Conservation (phyloP, 2,888 invertebrate species). For the Biston betularia region DNA sequence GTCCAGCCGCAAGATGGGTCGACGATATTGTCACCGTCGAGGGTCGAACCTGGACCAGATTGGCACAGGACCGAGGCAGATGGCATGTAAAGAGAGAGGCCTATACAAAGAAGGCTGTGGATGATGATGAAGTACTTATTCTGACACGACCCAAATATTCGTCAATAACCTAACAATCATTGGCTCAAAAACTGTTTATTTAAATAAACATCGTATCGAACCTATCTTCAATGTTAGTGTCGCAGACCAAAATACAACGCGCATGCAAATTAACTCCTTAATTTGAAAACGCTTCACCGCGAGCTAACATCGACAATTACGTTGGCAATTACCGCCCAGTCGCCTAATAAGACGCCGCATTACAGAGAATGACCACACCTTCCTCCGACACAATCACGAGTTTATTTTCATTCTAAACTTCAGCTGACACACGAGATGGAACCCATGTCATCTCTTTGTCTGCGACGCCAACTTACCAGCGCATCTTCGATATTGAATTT, state of each 20-base stretch:
- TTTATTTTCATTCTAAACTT: constrained; percentile 81
- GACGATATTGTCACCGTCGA: too few relatives aligned
- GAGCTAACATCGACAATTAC: constrained; percentile 34
- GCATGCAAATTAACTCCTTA: constrained; percentile 9
- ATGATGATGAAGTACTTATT: too few relatives aligned
- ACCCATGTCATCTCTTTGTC: constrained; percentile 78
- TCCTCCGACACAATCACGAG: constrained; percentile 76
- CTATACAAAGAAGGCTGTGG: too few relatives aligned
- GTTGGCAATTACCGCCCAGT: constrained; percentile 48
- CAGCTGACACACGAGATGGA: constrained; percentile 75
- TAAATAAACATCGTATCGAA: too few relatives aligned
- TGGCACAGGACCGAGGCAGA: too few relatives aligned
- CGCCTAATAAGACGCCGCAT: constrained; percentile 69
- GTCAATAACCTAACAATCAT: too few relatives aligned
- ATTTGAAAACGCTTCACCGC: background rate
- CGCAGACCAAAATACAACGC: background rate
- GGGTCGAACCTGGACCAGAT: too few relatives aligned
- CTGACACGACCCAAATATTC: too few relatives aligned
- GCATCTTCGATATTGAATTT: constrained; percentile 18
- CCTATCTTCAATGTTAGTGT: too few relatives aligned
- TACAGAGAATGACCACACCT: constrained; percentile 63
- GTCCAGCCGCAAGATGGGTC: too few relatives aligned
- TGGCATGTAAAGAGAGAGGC: too few relatives aligned
- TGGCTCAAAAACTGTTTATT: too few relatives aligned
- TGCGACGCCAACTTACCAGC: constrained; percentile 50